A percentile compares a stretch with the other conserved stretches of the same genome.
phyloP scores from a whole-genome alignment of 2,113 vertebrate genomes.

The Galeopterus variegatus region DNA sequence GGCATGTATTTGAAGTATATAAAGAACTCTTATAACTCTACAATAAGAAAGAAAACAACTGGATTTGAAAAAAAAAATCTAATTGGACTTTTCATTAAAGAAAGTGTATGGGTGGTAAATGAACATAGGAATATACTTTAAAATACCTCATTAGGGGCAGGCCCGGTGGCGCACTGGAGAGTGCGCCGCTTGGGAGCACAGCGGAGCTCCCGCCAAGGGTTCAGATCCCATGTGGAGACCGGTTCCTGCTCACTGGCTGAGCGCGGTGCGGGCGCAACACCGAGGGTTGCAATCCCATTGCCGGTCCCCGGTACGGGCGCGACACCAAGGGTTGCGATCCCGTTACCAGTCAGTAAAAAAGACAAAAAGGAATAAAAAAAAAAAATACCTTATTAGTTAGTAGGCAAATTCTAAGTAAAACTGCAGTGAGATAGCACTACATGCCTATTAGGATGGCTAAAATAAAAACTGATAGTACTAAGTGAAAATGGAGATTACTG shows the following conservation, averaged over 20 bases:
- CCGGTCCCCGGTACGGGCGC: too few relatives aligned
- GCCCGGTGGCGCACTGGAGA: too few relatives aligned
- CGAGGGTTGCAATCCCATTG: too few relatives aligned
- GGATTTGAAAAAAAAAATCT: not conserved
- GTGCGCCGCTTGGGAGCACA: too few relatives aligned
- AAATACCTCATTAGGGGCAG: too few relatives aligned
- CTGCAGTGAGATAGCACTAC: not conserved
- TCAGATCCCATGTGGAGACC: too few relatives aligned
- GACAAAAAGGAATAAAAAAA: too few relatives aligned
- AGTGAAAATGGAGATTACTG: not conserved
- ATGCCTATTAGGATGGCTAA: not conserved
- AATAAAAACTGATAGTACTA: not conserved
- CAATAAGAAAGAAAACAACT: not conserved
- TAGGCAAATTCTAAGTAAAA: not conserved
- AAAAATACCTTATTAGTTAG: not conserved
- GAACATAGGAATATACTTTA: not conserved
- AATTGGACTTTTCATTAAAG: not conserved
- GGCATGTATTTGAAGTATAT: not conserved
- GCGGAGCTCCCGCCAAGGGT: too few relatives aligned
- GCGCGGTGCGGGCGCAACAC: too few relatives aligned
- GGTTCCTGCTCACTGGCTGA: too few relatives aligned
- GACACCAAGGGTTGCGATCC: too few relatives aligned
- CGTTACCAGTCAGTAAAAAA: too few relatives aligned
- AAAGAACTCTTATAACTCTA: not conserved
- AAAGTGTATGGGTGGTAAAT: not conserved